Percentiles rank a stretch among this genome's conserved stretches.
Conservation (phyloP, 64 coral and sea anemone species). For the Montipora foliosa region DNA sequence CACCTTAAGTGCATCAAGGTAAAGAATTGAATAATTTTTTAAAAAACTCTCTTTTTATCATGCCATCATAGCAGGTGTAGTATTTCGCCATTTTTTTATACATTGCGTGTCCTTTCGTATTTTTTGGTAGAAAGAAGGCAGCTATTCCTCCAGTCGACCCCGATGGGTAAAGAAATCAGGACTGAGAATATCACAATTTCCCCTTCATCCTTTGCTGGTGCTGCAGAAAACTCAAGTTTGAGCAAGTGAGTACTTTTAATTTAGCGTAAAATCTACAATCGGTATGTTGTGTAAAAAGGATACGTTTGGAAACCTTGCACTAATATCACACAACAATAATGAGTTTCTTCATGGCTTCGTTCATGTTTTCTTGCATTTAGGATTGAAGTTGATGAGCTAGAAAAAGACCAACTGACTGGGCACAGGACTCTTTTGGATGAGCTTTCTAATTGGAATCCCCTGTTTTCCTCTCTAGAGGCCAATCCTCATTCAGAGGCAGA, state of each 20-base stretch:
- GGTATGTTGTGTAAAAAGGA: no score
- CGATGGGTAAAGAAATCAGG: no score
- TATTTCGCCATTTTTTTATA: neutral
- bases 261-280: no score
- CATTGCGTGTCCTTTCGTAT: no score
- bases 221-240: no score
- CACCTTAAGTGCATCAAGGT: neutral
- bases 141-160: no score
- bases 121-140: no score
- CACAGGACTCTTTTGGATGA: slow-evolving; percentile 5
- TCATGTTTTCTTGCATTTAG: neutral
- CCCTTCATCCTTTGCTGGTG: no score
- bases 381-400: neutral
- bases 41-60: neutral
- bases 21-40: neutral
- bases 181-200: no score
- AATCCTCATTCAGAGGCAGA: neutral
- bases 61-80: neutral
- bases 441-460: neutral
- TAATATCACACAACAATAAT: neutral
- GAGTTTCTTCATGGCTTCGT: neutral
- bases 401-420: neutral
- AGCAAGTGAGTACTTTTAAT: no score
- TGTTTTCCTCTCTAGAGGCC: neutral
- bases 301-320: neutral